These are phyloP conservation scores for Helogale parvula DNA, from an alignment of 2,113 vertebrate species.

Conservation along the genomic window DNA sequence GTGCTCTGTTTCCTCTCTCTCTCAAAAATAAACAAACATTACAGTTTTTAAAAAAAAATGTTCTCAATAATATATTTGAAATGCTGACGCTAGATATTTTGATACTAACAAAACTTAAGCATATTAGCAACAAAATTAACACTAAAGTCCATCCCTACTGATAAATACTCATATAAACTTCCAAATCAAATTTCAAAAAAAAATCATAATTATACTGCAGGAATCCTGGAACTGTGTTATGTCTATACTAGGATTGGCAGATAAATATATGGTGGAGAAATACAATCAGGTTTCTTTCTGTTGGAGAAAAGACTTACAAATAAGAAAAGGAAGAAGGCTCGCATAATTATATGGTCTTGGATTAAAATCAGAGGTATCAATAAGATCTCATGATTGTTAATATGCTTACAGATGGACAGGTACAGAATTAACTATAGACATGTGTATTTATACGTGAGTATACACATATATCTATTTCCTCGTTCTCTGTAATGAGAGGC, in stretches of 20 bases:
- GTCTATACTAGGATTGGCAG: neutral
- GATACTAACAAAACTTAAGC: neutral
- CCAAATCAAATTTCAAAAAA: neutral
- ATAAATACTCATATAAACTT: neutral
- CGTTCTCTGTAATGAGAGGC: neutral
- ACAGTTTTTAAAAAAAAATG: neutral
- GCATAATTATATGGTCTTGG: neutral
- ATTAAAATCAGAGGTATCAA: neutral
- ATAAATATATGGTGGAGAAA: neutral
- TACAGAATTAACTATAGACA: neutral
- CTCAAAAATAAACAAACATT: neutral
- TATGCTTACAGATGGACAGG: neutral
- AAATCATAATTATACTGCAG: neutral
- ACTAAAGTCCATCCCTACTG: neutral
- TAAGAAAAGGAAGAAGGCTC: neutral
- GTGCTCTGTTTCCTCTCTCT: too few relatives aligned
- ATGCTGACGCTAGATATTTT: neutral
- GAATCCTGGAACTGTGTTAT: neutral
- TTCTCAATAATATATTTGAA: conserved; percentile 23
- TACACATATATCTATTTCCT: neutral
- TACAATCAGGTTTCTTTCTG: neutral
- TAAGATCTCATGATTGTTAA: neutral
- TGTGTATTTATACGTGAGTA: neutral
- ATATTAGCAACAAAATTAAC: neutral
- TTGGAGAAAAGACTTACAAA: neutral